A percentile compares a stretch with the other conserved stretches of the same genome.
These are phyloP conservation scores for Callopanchax toddi DNA, from an alignment of 2,113 vertebrate genomes.

Conservation along the genomic window DNA sequence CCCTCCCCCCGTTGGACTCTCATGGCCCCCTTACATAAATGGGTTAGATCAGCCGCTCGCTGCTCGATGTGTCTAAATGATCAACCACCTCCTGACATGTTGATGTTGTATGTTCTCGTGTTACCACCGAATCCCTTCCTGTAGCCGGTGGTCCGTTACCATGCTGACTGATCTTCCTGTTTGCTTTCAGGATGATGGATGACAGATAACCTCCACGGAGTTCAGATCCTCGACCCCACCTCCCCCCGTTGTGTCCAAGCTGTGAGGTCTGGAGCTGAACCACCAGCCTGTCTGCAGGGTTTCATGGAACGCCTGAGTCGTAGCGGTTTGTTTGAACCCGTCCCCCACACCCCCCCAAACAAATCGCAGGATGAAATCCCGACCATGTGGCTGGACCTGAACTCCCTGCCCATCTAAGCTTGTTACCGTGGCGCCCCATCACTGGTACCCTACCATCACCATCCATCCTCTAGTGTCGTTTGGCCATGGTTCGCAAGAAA, in stretches of 20 bases:
- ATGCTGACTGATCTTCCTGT: slow-evolving; percentile 16
- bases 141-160: too few relatives aligned
- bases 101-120: too few relatives aligned
- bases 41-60: too few relatives aligned
- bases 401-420: slow-evolving; percentile 18
- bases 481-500: slow-evolving; percentile 94
- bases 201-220: slow-evolving; percentile 52
- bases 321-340: slow-evolving; percentile 10
- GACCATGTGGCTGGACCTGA: slow-evolving; percentile 25
- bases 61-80: too few relatives aligned
- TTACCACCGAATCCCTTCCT: too few relatives aligned
- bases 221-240: slow-evolving; percentile 43
- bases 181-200: slow-evolving; percentile 74
- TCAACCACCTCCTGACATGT: too few relatives aligned
- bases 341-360: neutral
- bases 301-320: slow-evolving; percentile 16
- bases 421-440: slow-evolving; percentile 5
- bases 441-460: slow-evolving; percentile 20
- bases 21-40: too few relatives aligned
- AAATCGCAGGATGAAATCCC: slow-evolving; percentile 21
- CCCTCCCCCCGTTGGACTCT: too few relatives aligned
- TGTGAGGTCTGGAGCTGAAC: neutral
- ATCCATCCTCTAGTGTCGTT: slow-evolving; percentile 57
- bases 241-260: neutral
- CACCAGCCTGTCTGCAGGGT: neutral